phyloP scores from a whole-genome alignment of 2,113 vertebrate species.

The Sula dactylatra region DNA sequence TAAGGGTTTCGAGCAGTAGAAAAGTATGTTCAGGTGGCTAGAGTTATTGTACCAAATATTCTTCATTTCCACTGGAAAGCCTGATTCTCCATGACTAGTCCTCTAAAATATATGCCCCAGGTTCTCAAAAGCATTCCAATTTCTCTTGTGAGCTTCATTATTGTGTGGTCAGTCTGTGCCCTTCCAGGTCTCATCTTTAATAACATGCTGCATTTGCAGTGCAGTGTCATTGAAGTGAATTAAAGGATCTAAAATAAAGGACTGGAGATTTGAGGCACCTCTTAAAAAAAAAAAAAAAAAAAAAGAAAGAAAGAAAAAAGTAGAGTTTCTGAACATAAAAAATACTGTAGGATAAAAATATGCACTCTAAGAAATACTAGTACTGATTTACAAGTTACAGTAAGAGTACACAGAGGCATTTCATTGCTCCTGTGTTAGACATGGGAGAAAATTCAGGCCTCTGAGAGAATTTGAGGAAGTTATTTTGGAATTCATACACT shows the following conservation, averaged over 20 bases:
- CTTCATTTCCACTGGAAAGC: neutral
- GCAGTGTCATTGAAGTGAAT: neutral
- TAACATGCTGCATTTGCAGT: neutral
- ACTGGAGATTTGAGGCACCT: neutral
- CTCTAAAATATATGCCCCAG: neutral
- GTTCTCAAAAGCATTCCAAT: neutral
- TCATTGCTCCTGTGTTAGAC: neutral
- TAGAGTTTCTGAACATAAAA: neutral
- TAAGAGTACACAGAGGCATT: neutral
- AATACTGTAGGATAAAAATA: neutral
- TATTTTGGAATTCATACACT: neutral
- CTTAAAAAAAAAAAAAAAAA: neutral
- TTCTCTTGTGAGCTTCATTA: neutral
- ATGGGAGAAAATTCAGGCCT: neutral
- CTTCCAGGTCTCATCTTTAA: neutral
- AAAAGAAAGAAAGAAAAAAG: neutral
- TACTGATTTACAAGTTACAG: neutral
- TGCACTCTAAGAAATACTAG: neutral
- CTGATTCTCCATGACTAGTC: neutral
- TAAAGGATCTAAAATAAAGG: neutral
- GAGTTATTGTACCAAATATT: neutral
- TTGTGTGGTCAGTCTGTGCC: neutral
- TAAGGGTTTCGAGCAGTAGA: neutral
- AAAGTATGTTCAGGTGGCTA: neutral
- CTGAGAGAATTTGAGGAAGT: neutral